Base-by-base conservation (phyloP, 1,140 invertebrate species). In the Calliphora vicina region DNA sequence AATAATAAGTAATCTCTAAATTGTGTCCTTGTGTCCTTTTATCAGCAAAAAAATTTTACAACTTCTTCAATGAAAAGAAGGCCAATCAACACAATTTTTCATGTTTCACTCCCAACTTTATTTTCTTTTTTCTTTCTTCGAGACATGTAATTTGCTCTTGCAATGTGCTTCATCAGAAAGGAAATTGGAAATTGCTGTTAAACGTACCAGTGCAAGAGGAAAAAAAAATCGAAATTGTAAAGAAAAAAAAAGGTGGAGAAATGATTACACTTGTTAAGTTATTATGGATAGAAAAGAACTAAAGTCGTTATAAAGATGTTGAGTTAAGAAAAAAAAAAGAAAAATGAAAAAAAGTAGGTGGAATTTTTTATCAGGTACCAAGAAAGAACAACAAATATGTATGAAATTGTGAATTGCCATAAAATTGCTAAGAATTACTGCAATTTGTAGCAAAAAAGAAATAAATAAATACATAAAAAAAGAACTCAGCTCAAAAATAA, bases 101-200 rank as follows among this genome's bases (percentile, higher is more conserved):
- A 2, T 67, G 9, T 25, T 61, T 61, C n/a, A n/a, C n/a, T n/a
- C n/a, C 5, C 35, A 29, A 35, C 27, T 78, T 78, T 23, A 23
- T 78, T 10, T 45, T 25, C 35, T 23, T 78, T 35, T 45, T 76
- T 25, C 3, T 76, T 35, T 20, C 27, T 43, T 78, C 8, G 42
- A 78, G 25, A 25, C 85, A 89, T 89, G 86, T 89, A 89, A 89
- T 89, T 89, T 89, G 87, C 87, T 88, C 88, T 89, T 89, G 87
- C 86, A 84, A 89, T 89, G 88, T 89, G 88, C 88, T 89, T 89
- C 87, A 89, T 89, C 88, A 89, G 88, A 89, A 89, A 89, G 88
- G 88, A 89, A 89, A 89, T 89, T 89, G 88, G 88, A 89, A 89
- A 89, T 89, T 89, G 87, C 87, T 89, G 84, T 87, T 87, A 84